Percentiles rank a stretch among this genome's conserved stretches.
Conservation (phyloP, 1,140 invertebrate genomes). For the Philaenus spumarius region DNA sequence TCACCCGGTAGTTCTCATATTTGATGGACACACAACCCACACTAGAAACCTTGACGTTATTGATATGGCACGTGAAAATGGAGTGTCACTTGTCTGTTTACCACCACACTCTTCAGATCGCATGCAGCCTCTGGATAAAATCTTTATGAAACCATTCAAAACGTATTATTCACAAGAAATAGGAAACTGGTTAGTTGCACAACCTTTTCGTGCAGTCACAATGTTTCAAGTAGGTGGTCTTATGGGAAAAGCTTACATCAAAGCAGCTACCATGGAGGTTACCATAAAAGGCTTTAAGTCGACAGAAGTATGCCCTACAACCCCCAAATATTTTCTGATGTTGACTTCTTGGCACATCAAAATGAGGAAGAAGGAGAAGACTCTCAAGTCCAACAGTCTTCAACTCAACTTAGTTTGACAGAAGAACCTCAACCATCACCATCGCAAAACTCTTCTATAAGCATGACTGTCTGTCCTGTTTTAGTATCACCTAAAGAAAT, state of each 20-base stretch:
- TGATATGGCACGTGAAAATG: constrained; percentile 25
- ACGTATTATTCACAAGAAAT: constrained; percentile 26
- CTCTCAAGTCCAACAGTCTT: too few species aligned
- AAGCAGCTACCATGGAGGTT: constrained; percentile 30
- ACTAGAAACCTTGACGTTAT: constrained; percentile 35
- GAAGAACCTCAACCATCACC: too few species aligned
- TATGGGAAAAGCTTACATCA: constrained; percentile 30
- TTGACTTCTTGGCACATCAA: too few species aligned
- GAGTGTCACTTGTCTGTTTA: constrained; percentile 29
- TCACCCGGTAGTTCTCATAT: constrained; percentile 35
- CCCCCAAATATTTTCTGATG: too few species aligned
- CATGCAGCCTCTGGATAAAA: constrained; percentile 33
- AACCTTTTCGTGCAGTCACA: constrained; percentile 30
- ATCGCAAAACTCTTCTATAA: too few species aligned
- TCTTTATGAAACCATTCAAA: constrained; percentile 29
- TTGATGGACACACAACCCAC: constrained; percentile 36
- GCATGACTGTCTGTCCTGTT: too few species aligned
- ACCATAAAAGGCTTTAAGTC: constrained; percentile 32
- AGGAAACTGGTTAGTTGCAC: constrained; percentile 38
- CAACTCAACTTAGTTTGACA: too few species aligned
- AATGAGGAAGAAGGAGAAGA: too few species aligned
- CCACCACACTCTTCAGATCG: constrained; percentile 33
- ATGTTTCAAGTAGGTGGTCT: constrained; percentile 30
- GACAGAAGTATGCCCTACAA: constrained; percentile 15
- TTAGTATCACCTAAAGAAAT: too few species aligned